These are phyloP conservation scores for Sceloporus tristichus DNA, from an alignment of 2,113 vertebrate genomes.

Conservation along the genomic window DNA sequence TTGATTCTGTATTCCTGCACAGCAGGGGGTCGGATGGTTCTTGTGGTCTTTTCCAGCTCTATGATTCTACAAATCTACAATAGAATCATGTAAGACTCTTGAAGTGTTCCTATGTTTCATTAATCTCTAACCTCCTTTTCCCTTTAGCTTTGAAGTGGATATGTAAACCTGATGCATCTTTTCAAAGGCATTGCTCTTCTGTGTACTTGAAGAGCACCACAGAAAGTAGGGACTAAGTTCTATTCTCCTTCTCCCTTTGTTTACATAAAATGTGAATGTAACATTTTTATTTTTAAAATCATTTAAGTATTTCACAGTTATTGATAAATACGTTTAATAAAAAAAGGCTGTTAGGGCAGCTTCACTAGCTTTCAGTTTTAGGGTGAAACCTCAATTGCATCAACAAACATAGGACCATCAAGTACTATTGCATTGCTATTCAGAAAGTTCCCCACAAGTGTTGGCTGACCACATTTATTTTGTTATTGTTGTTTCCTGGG, in stretches of 20 bases:
- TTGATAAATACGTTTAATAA: neutral
- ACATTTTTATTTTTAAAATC: neutral
- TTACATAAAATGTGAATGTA: neutral
- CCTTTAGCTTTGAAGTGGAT: conserved; percentile 42
- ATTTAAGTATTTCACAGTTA: neutral
- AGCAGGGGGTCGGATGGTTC: no score
- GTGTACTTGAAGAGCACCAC: conserved; percentile 45
- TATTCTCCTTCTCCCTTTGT: neutral
- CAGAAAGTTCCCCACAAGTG: no score
- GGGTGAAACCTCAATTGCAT: neutral
- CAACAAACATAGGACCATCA: neutral
- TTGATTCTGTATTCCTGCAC: no score
- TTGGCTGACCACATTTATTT: no score
- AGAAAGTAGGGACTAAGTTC: neutral
- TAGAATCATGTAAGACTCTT: conserved; percentile 19
- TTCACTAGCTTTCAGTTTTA: neutral
- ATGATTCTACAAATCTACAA: no score
- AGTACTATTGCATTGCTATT: no score
- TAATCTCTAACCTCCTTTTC: conserved; percentile 43
- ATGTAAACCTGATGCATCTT: conserved; percentile 38
- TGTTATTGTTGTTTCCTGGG: no score
- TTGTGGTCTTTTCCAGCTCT: no score
- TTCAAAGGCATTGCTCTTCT: conserved; percentile 25
- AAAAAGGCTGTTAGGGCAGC: neutral
- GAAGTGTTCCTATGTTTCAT: conserved; percentile 22